phyloP scores from a whole-genome alignment of 2,797 vertebrate species.

The Eospalax fontanierii region DNA sequence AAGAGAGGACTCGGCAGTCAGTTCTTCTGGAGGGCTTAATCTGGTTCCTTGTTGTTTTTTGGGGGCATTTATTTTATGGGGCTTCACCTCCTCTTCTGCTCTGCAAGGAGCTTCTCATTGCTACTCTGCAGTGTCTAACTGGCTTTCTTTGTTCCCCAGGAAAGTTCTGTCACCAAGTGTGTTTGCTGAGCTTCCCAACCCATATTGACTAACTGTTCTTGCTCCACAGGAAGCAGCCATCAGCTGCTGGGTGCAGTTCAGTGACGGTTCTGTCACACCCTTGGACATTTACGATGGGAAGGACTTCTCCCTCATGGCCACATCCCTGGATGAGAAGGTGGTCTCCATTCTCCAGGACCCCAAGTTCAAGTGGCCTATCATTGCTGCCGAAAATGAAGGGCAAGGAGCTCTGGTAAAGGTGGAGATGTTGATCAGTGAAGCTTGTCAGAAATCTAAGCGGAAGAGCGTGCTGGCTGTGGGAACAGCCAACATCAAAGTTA shows the following conservation, averaged over 20 bases:
- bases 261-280: conserved; percentile 95
- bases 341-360: conserved; percentile 93
- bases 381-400: conserved; percentile 93
- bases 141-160: not conserved
- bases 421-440: conserved; percentile 95
- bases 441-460: conserved; percentile 95
- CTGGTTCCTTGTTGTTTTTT: not conserved
- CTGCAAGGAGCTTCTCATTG: not conserved
- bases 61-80: conserved; percentile 12
- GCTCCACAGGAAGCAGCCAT: conserved; percentile 93
- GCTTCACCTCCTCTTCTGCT: conserved; percentile 73
- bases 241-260: conserved; percentile 97
- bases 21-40: conserved; percentile 75
- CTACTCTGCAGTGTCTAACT: not conserved
- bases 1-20: conserved; percentile 18
- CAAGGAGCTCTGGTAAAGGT: conserved; percentile 93
- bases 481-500: conserved; percentile 93
- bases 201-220: conserved; percentile 45
- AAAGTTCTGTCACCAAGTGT: not conserved
- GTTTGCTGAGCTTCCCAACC: accelerated
- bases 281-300: conserved; percentile 95
- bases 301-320: conserved; percentile 92
- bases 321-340: conserved; percentile 94
- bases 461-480: conserved; percentile 95
- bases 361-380: conserved; percentile 88